Evolutionary conservation across 2,113 vertebrate species (phyloP).

Genomic region (Agelaius tricolor): DNA sequence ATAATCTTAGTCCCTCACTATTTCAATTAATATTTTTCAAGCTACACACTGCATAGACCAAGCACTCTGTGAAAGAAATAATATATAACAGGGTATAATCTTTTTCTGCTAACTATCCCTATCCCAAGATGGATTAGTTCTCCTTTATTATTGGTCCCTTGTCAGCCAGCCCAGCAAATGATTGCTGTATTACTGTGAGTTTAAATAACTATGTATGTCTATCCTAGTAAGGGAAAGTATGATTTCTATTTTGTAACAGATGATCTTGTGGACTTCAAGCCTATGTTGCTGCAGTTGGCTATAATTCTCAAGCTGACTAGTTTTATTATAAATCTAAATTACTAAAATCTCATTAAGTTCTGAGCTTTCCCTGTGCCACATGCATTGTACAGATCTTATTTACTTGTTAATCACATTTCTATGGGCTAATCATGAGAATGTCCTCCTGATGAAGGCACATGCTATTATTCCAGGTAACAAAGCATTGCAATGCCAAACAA

Average conservation of each 20-base stretch:
- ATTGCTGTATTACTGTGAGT: not conserved
- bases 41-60: not conserved
- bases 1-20: not conserved
- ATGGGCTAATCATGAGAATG: not conserved
- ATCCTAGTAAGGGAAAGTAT: not conserved
- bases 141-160: not conserved
- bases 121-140: not conserved
- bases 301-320: not conserved
- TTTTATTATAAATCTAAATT: constrained; percentile 9
- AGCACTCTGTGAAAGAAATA: not conserved
- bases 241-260: not conserved
- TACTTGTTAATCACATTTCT: not conserved
- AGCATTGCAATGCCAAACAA: not conserved
- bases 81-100: not conserved
- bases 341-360: not conserved
- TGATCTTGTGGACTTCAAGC: not conserved
- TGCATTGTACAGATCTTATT: not conserved
- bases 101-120: not conserved
- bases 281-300: not conserved
- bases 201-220: not conserved
- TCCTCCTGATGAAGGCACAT: not conserved
- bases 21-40: not conserved
- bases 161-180: not conserved
- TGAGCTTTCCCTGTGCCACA: not conserved
- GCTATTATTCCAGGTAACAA: not conserved